phyloP scores from a whole-genome alignment of 1,140 invertebrate genomes.

The Zaprionus inermis region DNA sequence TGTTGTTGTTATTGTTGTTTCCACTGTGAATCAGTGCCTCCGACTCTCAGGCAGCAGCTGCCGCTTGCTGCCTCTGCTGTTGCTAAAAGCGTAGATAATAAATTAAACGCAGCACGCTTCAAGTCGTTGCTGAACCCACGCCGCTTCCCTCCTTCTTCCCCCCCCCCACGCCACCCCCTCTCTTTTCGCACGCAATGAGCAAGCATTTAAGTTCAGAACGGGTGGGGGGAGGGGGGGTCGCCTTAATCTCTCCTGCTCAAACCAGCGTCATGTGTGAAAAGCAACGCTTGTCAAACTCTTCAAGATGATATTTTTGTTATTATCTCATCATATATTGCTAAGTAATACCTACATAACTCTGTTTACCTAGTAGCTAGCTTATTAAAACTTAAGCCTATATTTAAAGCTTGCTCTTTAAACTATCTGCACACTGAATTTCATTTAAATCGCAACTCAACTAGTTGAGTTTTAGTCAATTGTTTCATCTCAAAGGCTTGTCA shows the following conservation, averaged over 20 bases:
- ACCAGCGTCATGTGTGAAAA: conserved; percentile 3
- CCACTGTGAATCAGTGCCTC: conserved; percentile 74
- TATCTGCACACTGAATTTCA: too few relatives aligned
- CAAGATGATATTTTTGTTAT: too few relatives aligned
- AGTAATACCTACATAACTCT: neutral
- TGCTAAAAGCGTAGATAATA: conserved; percentile 71
- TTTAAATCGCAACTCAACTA: too few relatives aligned
- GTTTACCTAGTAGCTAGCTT: neutral
- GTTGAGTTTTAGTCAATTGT: too few relatives aligned
- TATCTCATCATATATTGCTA: neutral
- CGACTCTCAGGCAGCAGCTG: conserved; percentile 70
- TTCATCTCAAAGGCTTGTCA: too few relatives aligned
- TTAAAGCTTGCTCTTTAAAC: too few relatives aligned
- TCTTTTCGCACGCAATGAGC: conserved; percentile 16
- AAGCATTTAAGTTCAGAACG: conserved; percentile 12
- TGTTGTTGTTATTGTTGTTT: conserved; percentile 13
- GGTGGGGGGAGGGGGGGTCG: neutral
- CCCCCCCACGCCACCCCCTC: neutral
- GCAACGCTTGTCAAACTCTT: neutral
- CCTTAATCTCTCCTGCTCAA: neutral
- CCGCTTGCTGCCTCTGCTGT: conserved; percentile 11
- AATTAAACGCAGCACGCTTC: conserved; percentile 74
- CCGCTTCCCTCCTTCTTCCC: neutral
- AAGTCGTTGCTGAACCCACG: conserved; percentile 24
- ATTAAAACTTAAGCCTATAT: neutral